Conservation (phyloP, 2,797 vertebrate species). For the Enteromius unitaeniatus region DNA sequence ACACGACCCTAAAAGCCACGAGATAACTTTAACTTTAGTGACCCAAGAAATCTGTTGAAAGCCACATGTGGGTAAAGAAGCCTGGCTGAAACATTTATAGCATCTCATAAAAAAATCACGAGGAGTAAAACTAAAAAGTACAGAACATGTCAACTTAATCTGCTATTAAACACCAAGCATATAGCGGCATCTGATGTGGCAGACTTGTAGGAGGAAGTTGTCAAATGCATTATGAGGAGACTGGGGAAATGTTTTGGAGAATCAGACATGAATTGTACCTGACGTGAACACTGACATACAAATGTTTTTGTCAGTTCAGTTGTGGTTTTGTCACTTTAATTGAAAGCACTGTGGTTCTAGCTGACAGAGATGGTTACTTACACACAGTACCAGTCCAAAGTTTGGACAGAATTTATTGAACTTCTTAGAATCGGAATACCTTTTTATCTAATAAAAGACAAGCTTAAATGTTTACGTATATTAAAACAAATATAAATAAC, state of each 20-base stretch:
- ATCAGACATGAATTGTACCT: slow-evolving; percentile 5
- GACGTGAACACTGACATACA: slow-evolving; percentile 22
- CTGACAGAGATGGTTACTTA: background rate
- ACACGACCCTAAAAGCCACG: background rate
- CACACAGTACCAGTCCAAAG: background rate
- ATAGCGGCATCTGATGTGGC: slow-evolving; percentile 52
- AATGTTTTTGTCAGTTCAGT: slow-evolving; percentile 8
- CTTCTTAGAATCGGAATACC: background rate
- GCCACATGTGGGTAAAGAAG: slow-evolving; percentile 63
- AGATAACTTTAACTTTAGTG: slow-evolving; percentile 63
- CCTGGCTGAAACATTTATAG: slow-evolving; percentile 77
- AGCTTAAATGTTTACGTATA: background rate
- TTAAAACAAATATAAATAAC: background rate
- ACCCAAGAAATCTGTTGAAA: slow-evolving; percentile 65
- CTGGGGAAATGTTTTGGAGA: slow-evolving; percentile 45
- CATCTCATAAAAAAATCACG: slow-evolving; percentile 75
- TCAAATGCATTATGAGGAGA: slow-evolving; percentile 63
- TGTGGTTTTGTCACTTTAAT: slow-evolving; percentile 18
- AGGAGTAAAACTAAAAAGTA: slow-evolving; percentile 67
- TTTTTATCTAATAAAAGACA: background rate
- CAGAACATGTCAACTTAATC: slow-evolving; percentile 65
- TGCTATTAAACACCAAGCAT: slow-evolving; percentile 61
- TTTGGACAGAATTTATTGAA: background rate
- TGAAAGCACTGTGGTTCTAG: slow-evolving; percentile 1
- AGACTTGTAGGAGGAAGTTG: slow-evolving; percentile 54